phyloP scores from a whole-genome alignment of 2,888 invertebrate genomes.

The Lydus trimaculatus region DNA sequence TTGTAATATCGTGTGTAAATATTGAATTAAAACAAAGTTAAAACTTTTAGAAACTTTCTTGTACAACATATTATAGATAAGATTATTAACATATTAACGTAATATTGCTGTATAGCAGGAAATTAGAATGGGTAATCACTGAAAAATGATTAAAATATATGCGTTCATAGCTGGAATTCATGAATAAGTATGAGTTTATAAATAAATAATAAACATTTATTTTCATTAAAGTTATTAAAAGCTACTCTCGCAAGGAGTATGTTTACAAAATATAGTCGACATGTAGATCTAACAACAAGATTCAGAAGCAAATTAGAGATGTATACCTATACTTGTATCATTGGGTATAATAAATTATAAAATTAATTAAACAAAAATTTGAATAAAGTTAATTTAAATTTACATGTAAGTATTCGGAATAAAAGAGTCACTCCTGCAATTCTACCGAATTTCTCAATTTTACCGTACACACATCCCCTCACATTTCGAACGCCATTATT shows the following conservation, averaged over 20 bases:
- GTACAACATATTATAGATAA: not conserved
- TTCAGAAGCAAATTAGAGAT: too few relatives aligned
- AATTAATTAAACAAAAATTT: too few relatives aligned
- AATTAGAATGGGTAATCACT: conserved; percentile 26
- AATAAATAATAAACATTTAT: conserved; percentile 30
- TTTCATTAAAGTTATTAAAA: conserved; percentile 27
- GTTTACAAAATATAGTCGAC: conserved; percentile 12
- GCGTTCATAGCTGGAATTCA: conserved; percentile 20
- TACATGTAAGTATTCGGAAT: too few relatives aligned
- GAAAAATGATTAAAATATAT: conserved; percentile 32
- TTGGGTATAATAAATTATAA: too few relatives aligned
- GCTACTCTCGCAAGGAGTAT: conserved; percentile 19
- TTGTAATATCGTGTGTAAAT: too few relatives aligned
- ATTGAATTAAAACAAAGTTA: too few relatives aligned
- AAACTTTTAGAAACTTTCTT: not conserved
- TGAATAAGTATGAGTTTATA: conserved; percentile 30
- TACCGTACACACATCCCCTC: too few relatives aligned
- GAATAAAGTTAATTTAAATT: too few relatives aligned
- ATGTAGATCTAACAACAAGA: too few relatives aligned
- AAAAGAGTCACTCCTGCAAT: not conserved
- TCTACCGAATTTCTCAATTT: not conserved
- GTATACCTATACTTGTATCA: too few relatives aligned
- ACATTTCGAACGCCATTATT: not conserved
- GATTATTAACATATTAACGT: not conserved
- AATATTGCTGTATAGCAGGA: conserved; percentile 6